Conservation (phyloP, 2,888 invertebrate species). For the Chrysina gloriosa region DNA sequence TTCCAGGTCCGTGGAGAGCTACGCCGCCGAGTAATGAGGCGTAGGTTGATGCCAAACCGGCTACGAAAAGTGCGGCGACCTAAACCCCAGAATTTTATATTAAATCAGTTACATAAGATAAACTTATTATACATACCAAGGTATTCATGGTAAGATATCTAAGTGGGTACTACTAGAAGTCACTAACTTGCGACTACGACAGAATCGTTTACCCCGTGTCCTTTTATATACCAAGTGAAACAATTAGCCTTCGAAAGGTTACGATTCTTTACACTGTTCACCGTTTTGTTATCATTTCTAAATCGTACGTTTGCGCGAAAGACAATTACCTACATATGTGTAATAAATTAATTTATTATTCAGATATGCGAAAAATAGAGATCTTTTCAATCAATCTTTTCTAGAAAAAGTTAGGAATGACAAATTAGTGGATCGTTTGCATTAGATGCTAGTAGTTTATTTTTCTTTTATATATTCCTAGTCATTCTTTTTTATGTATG, state of each 20-base stretch:
- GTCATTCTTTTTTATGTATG: no score
- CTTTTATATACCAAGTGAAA: slow-evolving; percentile 40
- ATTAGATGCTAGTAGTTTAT: no score
- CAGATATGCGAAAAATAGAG: neutral
- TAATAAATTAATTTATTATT: neutral
- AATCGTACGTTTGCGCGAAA: neutral
- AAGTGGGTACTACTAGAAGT: slow-evolving; percentile 17
- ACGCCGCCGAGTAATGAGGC: slow-evolving; percentile 35
- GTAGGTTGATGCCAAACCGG: slow-evolving; percentile 37
- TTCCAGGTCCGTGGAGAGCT: slow-evolving; percentile 40
- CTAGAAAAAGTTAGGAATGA: no score
- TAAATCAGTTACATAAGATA: no score
- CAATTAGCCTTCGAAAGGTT: slow-evolving; percentile 41
- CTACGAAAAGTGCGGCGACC: slow-evolving; percentile 36
- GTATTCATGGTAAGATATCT: slow-evolving; percentile 42
- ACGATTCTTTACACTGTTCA: slow-evolving; percentile 3
- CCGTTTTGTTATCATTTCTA: slow-evolving; percentile 26
- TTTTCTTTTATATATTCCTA: no score
- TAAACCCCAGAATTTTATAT: neutral
- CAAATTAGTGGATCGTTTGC: no score
- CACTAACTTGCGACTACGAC: slow-evolving; percentile 24
- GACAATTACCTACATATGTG: no score
- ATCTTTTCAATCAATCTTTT: neutral
- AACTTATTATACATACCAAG: slow-evolving; percentile 38
- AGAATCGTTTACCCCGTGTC: slow-evolving; percentile 32